Percentiles rank a stretch among this genome's conserved stretches.
Conservation (phyloP, 2,797 vertebrate genomes). For the Myotis daubentonii region DNA sequence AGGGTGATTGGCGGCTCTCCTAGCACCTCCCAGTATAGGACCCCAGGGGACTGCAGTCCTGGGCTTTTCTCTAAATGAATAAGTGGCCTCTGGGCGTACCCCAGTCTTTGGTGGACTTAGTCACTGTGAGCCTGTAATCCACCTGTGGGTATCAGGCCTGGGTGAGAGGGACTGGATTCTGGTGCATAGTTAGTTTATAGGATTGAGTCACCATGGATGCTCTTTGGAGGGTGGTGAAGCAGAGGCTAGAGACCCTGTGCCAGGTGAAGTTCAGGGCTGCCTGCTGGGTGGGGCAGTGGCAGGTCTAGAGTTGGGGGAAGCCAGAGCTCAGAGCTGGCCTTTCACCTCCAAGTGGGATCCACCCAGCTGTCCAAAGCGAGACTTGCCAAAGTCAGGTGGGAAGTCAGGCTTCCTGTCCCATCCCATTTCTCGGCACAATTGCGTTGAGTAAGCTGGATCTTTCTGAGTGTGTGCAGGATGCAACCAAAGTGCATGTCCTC, state of each 20-base stretch:
- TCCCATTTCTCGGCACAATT: background rate
- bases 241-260: constrained; percentile 84
- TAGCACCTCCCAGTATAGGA: background rate
- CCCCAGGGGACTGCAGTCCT: background rate
- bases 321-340: background rate
- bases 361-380: background rate
- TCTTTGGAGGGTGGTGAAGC: background rate
- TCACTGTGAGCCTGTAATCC: background rate
- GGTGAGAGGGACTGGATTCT: background rate
- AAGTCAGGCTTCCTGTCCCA: background rate
- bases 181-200: background rate
- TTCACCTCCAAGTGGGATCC: background rate
- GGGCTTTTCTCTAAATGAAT: background rate
- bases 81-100: fast-evolving
- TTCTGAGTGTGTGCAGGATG: background rate
- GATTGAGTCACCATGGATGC: background rate
- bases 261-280: constrained; percentile 79
- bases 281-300: background rate
- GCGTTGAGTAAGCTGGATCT: background rate
- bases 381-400: background rate
- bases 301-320: background rate
- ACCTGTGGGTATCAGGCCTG: background rate
- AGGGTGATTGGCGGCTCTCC: background rate
- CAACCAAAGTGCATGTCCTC: background rate
- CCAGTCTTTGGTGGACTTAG: background rate